A percentile compares a stretch with the other conserved stretches of the same genome.
These are phyloP conservation scores for Tipula lateralis DNA, from an alignment of 2,888 invertebrate species.

Conservation along the genomic window DNA sequence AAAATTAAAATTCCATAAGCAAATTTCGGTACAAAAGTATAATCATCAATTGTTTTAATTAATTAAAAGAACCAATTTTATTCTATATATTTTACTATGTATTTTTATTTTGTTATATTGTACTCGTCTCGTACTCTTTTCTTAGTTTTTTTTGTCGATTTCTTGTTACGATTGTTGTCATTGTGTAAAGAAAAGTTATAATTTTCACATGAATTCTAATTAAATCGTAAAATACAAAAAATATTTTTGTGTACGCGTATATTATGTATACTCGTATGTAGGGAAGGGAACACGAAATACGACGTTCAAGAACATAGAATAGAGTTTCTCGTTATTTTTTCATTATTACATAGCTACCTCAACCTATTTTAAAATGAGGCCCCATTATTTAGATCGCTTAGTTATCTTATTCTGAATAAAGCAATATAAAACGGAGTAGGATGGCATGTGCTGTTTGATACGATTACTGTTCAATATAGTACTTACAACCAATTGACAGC, in stretches of 20 bases:
- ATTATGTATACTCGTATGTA: background rate
- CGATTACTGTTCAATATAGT: no score
- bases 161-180: background rate
- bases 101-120: background rate
- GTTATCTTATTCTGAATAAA: constrained; percentile 12
- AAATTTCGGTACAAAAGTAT: background rate
- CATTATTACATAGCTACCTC: background rate
- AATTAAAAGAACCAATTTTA: background rate
- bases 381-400: background rate
- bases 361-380: background rate
- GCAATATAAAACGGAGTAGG: no score
- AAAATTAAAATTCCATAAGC: background rate
- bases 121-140: no score
- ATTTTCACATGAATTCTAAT: constrained; percentile 11
- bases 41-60: background rate
- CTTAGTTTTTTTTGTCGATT: background rate
- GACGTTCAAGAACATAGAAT: background rate
- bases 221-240: constrained; percentile 7
- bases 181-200: background rate
- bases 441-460: no score
- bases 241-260: background rate
- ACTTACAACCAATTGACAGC: background rate
- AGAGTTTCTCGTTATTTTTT: no score
- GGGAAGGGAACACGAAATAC: background rate
- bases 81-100: background rate